Evolutionary conservation across 2,797 vertebrate species (phyloP).

Genomic region (Sarcophilus harrisii): DNA sequence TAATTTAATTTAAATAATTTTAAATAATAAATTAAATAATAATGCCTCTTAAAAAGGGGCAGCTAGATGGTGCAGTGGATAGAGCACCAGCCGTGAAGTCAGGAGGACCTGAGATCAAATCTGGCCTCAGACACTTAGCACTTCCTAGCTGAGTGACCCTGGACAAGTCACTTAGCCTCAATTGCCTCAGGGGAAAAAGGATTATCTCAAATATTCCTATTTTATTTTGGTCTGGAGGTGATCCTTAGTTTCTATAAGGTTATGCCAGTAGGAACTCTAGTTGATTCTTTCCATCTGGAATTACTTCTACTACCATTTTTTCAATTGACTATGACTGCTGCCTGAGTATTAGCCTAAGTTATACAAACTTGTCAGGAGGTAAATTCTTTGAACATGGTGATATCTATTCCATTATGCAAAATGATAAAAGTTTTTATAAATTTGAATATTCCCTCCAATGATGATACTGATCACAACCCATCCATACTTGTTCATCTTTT

Average conservation of each 20-base stretch:
- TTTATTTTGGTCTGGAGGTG: neutral
- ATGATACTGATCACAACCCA: neutral
- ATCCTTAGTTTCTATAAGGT: neutral
- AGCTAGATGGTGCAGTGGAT: too few species aligned
- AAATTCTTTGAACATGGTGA: neutral
- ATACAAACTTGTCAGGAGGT: neutral
- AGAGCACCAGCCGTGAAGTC: too few species aligned
- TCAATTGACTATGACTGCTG: neutral
- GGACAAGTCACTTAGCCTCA: too few species aligned
- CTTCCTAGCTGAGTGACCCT: too few species aligned
- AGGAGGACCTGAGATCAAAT: too few species aligned
- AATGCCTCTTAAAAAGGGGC: too few species aligned
- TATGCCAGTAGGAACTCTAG: neutral
- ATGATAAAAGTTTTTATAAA: neutral
- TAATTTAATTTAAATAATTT: too few species aligned
- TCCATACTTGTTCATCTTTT: neutral
- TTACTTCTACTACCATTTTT: neutral
- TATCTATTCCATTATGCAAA: neutral
- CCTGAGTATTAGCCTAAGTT: neutral
- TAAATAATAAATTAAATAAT: too few species aligned
- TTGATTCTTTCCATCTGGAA: neutral
- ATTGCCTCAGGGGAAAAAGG: neutral
- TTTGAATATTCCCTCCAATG: neutral
- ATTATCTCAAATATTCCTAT: neutral
- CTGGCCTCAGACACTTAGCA: too few species aligned